These are phyloP conservation scores for Stenodema calcarata DNA, from an alignment of 2,888 invertebrate species.

Conservation along the genomic window DNA sequence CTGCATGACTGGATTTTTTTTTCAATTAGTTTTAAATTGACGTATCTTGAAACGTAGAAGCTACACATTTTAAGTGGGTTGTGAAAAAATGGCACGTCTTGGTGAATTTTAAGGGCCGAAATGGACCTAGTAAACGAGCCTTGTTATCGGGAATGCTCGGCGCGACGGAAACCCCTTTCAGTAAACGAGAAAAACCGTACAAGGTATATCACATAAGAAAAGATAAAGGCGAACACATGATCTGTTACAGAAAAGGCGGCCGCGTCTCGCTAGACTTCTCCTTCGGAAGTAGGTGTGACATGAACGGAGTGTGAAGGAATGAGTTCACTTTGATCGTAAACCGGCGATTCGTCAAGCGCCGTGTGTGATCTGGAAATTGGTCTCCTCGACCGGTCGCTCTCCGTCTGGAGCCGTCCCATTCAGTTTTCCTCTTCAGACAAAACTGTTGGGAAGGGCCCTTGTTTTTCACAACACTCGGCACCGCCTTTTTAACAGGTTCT, in stretches of 20 bases:
- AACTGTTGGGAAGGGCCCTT: background rate
- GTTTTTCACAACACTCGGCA: background rate
- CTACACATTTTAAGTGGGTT: no score
- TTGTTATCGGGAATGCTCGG: background rate
- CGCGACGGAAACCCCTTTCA: background rate
- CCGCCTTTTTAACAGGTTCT: conserved; percentile 7
- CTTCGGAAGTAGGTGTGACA: conserved; percentile 21
- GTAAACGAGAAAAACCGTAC: background rate
- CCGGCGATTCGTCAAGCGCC: conserved; percentile 38
- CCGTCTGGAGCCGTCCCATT: background rate
- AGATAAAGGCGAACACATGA: conserved; percentile 14
- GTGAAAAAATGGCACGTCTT: no score
- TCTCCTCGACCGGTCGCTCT: background rate
- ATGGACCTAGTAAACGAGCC: background rate
- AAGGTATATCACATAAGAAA: background rate
- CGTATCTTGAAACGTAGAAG: no score
- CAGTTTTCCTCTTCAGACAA: background rate
- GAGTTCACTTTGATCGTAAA: conserved; percentile 25
- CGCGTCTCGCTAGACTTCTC: background rate
- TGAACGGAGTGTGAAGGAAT: background rate
- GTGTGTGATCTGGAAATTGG: conserved; percentile 29
- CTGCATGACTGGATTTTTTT: no score
- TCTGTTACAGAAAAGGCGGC: background rate
- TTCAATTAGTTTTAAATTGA: no score
- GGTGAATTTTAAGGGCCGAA: no score